Conservation (phyloP, 2,888 invertebrate species). For the Thysanoteuthis rhombus region DNA sequence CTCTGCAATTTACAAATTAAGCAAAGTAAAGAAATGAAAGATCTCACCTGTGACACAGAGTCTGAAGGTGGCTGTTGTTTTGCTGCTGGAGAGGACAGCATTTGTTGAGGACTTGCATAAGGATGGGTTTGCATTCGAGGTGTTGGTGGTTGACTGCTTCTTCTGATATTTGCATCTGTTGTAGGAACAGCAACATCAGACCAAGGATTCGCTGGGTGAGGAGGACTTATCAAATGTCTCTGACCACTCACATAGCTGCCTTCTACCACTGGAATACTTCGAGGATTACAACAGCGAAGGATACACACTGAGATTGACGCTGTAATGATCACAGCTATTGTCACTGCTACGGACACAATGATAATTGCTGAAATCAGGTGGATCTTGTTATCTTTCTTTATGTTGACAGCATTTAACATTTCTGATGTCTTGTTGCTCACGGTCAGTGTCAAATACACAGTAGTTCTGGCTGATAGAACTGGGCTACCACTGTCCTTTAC, state of each 20-base stretch:
- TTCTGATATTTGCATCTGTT: neutral
- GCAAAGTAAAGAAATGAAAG: neutral
- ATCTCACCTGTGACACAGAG: neutral
- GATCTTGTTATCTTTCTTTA: neutral
- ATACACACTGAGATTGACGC: conserved; percentile 12
- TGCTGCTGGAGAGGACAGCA: neutral
- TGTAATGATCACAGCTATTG: conserved; percentile 12
- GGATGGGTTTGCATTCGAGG: neutral
- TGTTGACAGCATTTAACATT: neutral
- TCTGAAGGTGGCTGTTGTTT: neutral
- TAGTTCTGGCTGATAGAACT: neutral
- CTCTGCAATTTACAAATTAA: no score
- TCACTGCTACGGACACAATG: neutral
- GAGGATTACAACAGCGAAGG: neutral
- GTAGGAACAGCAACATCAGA: neutral
- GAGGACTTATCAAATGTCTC: neutral
- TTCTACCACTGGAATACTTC: neutral
- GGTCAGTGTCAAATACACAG: neutral
- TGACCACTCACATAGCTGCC: neutral
- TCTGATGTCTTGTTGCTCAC: neutral
- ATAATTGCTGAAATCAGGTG: conserved; percentile 12
- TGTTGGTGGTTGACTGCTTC: neutral
- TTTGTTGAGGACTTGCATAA: neutral
- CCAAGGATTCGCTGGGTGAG: neutral
- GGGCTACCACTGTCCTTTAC: no score